Conservation (phyloP, 2,888 invertebrate genomes). For the Scelioninae gen. 2 region DNA sequence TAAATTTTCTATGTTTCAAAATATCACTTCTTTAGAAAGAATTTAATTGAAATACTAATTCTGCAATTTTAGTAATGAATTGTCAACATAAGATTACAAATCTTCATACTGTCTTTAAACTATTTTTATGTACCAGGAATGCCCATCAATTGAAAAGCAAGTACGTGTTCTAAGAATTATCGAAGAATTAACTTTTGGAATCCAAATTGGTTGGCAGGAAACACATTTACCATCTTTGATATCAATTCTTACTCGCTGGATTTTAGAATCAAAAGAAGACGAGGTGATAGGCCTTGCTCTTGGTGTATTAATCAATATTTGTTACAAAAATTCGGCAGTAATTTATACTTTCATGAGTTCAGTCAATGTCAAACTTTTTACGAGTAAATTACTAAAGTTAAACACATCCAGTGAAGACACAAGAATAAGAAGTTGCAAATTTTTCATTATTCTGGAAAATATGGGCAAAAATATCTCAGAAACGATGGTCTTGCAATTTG, state of each 20-base stretch:
- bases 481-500: conserved; percentile 75
- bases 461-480: conserved; percentile 76
- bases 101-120: too few species aligned
- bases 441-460: conserved; percentile 77
- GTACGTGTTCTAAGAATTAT: conserved; percentile 80
- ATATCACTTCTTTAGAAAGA: too few species aligned
- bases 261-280: conserved; percentile 77
- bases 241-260: conserved; percentile 82
- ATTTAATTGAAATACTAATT: too few species aligned
- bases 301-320: conserved; percentile 86
- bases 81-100: too few species aligned
- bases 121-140: conserved; percentile 30
- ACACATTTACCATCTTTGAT: conserved; percentile 83
- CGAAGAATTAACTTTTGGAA: conserved; percentile 87
- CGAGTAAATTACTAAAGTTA: conserved; percentile 79
- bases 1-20: too few species aligned
- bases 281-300: conserved; percentile 78
- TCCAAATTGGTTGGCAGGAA: conserved; percentile 88
- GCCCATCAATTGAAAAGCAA: conserved; percentile 78
- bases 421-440: conserved; percentile 77
- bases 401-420: conserved; percentile 75
- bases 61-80: too few species aligned
- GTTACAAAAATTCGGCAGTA: conserved; percentile 86
- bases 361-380: conserved; percentile 83
- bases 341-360: conserved; percentile 84